Evolutionary conservation across 2,797 vertebrate genomes (phyloP), one percentile per base, ranked within the genome.

Genomic region (Pelobates cultripes): DNA sequence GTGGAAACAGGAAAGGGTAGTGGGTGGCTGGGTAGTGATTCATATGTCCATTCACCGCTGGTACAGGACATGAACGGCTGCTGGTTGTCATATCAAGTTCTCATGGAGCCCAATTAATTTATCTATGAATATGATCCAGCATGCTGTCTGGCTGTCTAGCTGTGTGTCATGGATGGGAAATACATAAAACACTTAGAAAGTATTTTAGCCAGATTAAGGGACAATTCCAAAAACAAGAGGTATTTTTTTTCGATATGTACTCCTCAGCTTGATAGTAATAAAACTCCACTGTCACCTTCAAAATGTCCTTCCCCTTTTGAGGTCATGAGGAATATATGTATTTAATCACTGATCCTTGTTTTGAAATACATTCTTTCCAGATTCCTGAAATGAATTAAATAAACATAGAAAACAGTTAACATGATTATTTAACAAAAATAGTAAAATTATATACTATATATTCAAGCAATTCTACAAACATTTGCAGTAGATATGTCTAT

Each of bases 1-100:
- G 95, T 4, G 97, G 96, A 85, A 97, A 97, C 69, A 98, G 94
- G 78, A 97, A 93, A 0, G 97, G 96, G 84, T 97, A 97, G 55
- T 96, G 92, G 0, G 94, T 90, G 0, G 95, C 90, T 8, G 95
- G 93, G 76, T 96, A 98, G 90, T 95, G 96, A 94, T 94, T 95
- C 96, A 97, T 97, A 92, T 95, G 96, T 94, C 95, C 93, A 81
- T 93, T 95, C 78, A 96, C 94, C 4, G 92, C 83, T 0, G 96
- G 94, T 72, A 94, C 94, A 1, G 94, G 93, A 92, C 94, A 93
- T 73, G 96, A 87, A 87, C 91, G 95, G 84, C 93, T 90, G 40
- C 95, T 94, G 90, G 94, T 95, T 92, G 94, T 96, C 90, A 97
- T 97, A 93, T 93, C 96, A 91, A 91, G 93, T 86, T 86, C 90